Evolutionary conservation across 2,888 invertebrate genomes (phyloP).

Genomic region (Chrysolina oricalcia): DNA sequence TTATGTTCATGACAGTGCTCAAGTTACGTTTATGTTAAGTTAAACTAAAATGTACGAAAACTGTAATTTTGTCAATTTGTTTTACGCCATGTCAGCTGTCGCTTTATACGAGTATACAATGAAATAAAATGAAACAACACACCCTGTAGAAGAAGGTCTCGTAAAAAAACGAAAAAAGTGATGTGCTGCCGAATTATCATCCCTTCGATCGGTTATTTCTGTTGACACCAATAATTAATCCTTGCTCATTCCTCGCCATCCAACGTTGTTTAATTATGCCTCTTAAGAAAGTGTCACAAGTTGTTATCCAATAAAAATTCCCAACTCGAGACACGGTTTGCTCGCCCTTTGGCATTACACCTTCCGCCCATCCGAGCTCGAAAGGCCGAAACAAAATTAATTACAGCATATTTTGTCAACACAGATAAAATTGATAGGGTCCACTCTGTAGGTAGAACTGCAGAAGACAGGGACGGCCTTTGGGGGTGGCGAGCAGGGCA

Average conservation of each 20-base stretch:
- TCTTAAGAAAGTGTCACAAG: constrained; percentile 20
- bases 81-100: no score
- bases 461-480: no score
- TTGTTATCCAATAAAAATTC: constrained; percentile 23
- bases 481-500: no score
- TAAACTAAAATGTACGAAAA: no score
- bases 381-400: constrained; percentile 56
- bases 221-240: not conserved
- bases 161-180: no score
- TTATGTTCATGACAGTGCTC: no score
- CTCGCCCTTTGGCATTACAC: constrained; percentile 26
- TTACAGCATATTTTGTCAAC: constrained; percentile 59
- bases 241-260: not conserved
- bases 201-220: not conserved
- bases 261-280: constrained; percentile 6
- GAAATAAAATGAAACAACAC: no score
- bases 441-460: constrained; percentile 47
- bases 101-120: no score
- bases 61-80: no score
- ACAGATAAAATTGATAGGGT: constrained; percentile 52
- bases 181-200: not conserved
- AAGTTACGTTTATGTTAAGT: no score
- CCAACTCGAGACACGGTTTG: not conserved
- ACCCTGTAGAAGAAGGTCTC: no score
- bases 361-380: constrained; percentile 26